phyloP scores from a whole-genome alignment of 2,888 invertebrate genomes.

The Siphlonurus alternatus region DNA sequence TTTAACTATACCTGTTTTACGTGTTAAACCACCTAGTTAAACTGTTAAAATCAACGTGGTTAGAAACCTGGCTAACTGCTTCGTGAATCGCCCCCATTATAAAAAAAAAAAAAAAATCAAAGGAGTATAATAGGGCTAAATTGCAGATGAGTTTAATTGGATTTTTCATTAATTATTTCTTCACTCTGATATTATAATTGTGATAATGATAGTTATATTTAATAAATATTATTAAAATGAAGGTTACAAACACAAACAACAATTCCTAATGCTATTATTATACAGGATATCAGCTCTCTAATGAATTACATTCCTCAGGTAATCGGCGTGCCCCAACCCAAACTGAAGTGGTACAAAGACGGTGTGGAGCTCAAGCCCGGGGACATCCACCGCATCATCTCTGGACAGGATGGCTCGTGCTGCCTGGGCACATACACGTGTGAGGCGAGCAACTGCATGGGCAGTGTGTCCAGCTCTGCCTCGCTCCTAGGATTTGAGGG shows the following conservation, averaged over 20 bases:
- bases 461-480: constrained; percentile 72
- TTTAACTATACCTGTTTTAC: too few species aligned
- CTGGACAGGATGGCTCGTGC: constrained; percentile 78
- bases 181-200: neutral
- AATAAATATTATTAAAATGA: neutral
- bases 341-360: constrained; percentile 86
- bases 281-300: neutral
- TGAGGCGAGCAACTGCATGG: constrained; percentile 84
- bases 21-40: too few species aligned
- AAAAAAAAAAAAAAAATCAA: too few species aligned
- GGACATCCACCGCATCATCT: constrained; percentile 79
- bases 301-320: constrained; percentile 31
- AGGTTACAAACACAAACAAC: neutral
- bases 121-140: too few species aligned
- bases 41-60: too few species aligned
- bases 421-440: constrained; percentile 82
- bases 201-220: constrained; percentile 1
- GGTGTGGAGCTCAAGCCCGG: constrained; percentile 78
- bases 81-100: too few species aligned
- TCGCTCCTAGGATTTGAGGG: constrained; percentile 78
- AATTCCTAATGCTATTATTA: neutral
- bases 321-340: constrained; percentile 76
- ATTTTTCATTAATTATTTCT: neutral
- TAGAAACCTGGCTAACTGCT: too few species aligned
- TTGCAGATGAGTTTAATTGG: neutral